These are phyloP conservation scores for Napeogenes sylphis DNA, from an alignment of 2,888 invertebrate species.

Conservation along the genomic window DNA sequence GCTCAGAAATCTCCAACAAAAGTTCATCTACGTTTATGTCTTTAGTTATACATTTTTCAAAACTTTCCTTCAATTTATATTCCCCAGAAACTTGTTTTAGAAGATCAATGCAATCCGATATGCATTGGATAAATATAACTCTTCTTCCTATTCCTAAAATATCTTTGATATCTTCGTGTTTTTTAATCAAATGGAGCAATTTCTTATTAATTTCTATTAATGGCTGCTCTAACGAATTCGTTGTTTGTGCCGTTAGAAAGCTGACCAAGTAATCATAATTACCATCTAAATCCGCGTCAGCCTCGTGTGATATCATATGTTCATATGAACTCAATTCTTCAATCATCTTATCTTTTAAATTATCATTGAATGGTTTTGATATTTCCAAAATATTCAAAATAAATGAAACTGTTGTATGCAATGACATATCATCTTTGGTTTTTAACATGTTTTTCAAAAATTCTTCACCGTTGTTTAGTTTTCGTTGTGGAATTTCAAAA, in stretches of 20 bases:
- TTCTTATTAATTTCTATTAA: conserved; percentile 27
- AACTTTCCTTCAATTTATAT: background rate
- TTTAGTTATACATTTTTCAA: background rate
- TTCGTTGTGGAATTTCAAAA: conserved; percentile 42
- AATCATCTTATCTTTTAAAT: conserved; percentile 20
- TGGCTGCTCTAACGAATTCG: background rate
- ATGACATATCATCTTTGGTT: conserved; percentile 24
- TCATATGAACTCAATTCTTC: conserved; percentile 22
- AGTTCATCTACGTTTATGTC: conserved; percentile 1
- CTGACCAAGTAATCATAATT: conserved; percentile 42
- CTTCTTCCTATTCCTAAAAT: conserved; percentile 51
- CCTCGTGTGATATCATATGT: conserved; percentile 5
- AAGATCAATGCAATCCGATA: conserved; percentile 56
- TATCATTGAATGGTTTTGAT: conserved; percentile 38
- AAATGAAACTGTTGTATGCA: conserved; percentile 34
- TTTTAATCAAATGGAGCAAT: conserved; percentile 44
- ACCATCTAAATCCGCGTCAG: conserved; percentile 35
- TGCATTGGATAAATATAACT: conserved; percentile 57
- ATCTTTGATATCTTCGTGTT: conserved; percentile 54
- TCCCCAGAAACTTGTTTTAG: conserved; percentile 38
- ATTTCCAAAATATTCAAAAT: conserved; percentile 24
- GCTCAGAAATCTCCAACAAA: conserved; percentile 5
- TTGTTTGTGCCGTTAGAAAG: conserved; percentile 37
- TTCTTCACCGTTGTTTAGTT: conserved; percentile 12
- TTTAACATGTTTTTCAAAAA: conserved; percentile 13